Conservation (phyloP, 2,888 invertebrate species). For the Encarsia formosa region DNA sequence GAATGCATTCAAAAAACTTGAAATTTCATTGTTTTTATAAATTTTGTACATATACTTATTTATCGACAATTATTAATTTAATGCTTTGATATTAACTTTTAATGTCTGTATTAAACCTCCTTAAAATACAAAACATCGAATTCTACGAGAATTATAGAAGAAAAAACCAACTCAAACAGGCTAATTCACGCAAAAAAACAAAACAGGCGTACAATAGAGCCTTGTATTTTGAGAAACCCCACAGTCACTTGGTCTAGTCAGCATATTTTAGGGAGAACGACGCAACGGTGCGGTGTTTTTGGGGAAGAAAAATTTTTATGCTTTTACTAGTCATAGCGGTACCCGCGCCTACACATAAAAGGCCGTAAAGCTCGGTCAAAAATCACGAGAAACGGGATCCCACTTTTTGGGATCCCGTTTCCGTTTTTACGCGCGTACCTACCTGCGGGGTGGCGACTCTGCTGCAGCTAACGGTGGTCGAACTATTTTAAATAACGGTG, state of each 20-base stretch:
- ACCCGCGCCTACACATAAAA: background rate
- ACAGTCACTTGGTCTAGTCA: background rate
- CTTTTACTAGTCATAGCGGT: constrained; percentile 31
- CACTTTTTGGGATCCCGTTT: constrained; percentile 43
- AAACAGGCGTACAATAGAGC: no score
- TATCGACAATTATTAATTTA: no score
- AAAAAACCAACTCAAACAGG: no score
- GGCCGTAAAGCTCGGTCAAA: constrained; percentile 30
- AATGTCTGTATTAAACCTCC: no score
- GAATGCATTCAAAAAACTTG: no score
- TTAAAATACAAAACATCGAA: no score
- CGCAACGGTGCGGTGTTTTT: background rate
- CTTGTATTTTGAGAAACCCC: no score
- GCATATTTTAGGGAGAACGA: background rate
- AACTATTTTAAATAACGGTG: constrained; percentile 47
- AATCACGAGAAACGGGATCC: constrained; percentile 40
- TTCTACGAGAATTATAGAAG: no score
- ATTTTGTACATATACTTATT: no score
- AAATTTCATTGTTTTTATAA: no score
- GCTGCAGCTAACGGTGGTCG: constrained; percentile 39
- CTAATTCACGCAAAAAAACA: no score
- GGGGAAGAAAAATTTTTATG: constrained; percentile 42
- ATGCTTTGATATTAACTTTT: no score
- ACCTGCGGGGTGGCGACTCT: constrained; percentile 19
- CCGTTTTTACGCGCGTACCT: constrained; percentile 35